phyloP scores from a whole-genome alignment of 2,888 invertebrate genomes.

The Lampropteryx suffumata region DNA sequence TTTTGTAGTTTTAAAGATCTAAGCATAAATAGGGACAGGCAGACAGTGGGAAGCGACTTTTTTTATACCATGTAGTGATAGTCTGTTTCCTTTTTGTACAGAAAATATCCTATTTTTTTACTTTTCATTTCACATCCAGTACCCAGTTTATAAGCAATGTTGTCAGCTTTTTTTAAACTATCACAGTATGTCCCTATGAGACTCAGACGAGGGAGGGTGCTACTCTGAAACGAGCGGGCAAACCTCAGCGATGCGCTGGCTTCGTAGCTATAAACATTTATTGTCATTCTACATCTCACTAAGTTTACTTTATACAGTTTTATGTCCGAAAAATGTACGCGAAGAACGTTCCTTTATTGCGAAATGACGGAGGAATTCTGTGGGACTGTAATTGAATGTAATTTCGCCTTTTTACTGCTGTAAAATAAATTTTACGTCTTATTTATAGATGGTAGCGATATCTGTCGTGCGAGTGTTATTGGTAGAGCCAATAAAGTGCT shows the following conservation, averaged over 20 bases:
- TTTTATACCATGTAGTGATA: no score
- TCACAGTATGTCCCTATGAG: neutral
- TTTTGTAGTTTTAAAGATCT: no score
- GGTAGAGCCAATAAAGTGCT: conserved; percentile 14
- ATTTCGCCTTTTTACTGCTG: conserved; percentile 79
- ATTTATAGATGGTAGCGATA: conserved; percentile 76
- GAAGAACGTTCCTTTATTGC: conserved; percentile 76
- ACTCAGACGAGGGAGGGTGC: conserved; percentile 9
- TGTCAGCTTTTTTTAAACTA: conserved; percentile 3
- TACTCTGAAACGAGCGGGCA: conserved; percentile 28
- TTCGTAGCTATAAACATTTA: conserved; percentile 75
- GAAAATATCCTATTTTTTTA: no score
- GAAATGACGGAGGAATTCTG: conserved; percentile 60
- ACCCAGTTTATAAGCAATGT: no score
- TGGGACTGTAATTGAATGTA: conserved; percentile 79
- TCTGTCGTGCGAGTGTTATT: conserved; percentile 39
- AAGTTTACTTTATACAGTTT: conserved; percentile 80
- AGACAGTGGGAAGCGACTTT: no score
- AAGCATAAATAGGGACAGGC: no score
- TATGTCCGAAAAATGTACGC: conserved; percentile 82
- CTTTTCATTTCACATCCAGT: no score
- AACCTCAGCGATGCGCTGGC: conserved; percentile 33
- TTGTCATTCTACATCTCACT: conserved; percentile 78
- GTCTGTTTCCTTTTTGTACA: no score
- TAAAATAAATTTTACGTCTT: conserved; percentile 81